phyloP scores from a whole-genome alignment of 1,140 invertebrate genomes.

The Octopus sinensis region DNA sequence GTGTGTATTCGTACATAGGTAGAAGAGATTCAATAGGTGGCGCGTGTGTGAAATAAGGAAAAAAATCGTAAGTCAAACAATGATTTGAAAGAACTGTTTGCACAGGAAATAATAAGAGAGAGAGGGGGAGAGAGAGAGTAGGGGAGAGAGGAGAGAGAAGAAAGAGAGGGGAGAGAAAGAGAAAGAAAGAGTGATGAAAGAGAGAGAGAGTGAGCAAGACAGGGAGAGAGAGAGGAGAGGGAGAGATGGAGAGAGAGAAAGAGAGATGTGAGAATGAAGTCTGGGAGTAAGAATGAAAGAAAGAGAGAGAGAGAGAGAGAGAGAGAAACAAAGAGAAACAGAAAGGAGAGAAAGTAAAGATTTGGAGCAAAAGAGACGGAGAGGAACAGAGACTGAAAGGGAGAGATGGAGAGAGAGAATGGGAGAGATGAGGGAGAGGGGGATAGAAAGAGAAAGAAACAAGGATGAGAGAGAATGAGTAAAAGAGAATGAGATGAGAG shows the following conservation, averaged over 20 bases:
- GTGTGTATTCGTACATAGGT: too few species aligned
- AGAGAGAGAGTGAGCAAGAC: not conserved
- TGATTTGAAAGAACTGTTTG: too few species aligned
- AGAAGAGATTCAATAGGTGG: too few species aligned
- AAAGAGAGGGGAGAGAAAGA: not conserved
- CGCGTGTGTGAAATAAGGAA: too few species aligned
- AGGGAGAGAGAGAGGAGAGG: not conserved
- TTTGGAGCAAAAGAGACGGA: not conserved
- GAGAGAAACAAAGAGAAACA: not conserved
- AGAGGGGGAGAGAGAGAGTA: not conserved
- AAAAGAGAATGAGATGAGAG: not conserved
- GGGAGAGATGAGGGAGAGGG: not conserved
- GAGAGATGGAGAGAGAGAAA: not conserved
- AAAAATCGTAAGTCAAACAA: too few species aligned
- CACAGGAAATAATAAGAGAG: too few species aligned
- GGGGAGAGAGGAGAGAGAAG: not conserved
- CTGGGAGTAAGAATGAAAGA: not conserved
- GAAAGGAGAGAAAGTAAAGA: not conserved
- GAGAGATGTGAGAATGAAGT: not conserved
- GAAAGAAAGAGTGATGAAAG: not conserved
- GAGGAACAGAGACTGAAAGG: not conserved
- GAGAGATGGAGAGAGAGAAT: not conserved
- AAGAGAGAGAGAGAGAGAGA: rapidly evolving
- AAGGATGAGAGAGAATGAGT: not conserved
- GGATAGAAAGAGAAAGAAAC: not conserved